Conservation (phyloP, 2,888 invertebrate species). For the Patella depressa region DNA sequence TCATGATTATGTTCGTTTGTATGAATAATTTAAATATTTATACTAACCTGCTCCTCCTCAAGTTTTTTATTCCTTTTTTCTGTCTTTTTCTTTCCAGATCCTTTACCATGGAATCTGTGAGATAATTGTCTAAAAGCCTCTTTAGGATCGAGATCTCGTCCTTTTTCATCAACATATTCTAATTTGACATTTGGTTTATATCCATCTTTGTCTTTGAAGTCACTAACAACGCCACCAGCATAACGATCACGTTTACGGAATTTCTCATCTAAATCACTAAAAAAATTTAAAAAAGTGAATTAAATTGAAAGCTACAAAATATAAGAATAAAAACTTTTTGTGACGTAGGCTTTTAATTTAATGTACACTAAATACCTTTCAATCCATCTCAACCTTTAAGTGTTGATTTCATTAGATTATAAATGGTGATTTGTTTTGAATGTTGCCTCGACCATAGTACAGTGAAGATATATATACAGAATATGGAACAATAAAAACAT, state of each 20-base stretch:
- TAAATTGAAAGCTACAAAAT: too few species aligned
- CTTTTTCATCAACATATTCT: slow-evolving; percentile 97
- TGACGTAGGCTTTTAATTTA: too few species aligned
- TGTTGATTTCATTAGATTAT: too few species aligned
- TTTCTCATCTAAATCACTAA: slow-evolving; percentile 71
- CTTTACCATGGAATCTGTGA: slow-evolving; percentile 99
- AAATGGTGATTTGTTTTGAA: too few species aligned
- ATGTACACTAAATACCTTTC: too few species aligned
- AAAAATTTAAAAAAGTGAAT: neutral
- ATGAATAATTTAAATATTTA: neutral
- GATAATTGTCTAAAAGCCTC: slow-evolving; percentile 95
- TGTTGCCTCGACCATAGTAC: too few species aligned
- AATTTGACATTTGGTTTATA: slow-evolving; percentile 95
- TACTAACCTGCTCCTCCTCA: slow-evolving; percentile 86
- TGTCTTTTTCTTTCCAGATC: slow-evolving; percentile 97
- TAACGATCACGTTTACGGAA: slow-evolving; percentile 66
- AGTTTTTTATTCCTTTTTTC: slow-evolving; percentile 96
- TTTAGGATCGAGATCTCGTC: slow-evolving; percentile 90
- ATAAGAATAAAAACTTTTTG: too few species aligned
- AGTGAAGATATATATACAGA: too few species aligned
- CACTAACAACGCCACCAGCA: slow-evolving; percentile 82
- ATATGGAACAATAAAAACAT: too few species aligned
- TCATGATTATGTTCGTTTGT: too few species aligned
- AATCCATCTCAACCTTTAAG: too few species aligned
- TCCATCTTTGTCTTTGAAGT: slow-evolving; percentile 91